These are phyloP conservation scores for Burhinus bistriatus DNA, from an alignment of 2,113 vertebrate species.

Conservation along the genomic window DNA sequence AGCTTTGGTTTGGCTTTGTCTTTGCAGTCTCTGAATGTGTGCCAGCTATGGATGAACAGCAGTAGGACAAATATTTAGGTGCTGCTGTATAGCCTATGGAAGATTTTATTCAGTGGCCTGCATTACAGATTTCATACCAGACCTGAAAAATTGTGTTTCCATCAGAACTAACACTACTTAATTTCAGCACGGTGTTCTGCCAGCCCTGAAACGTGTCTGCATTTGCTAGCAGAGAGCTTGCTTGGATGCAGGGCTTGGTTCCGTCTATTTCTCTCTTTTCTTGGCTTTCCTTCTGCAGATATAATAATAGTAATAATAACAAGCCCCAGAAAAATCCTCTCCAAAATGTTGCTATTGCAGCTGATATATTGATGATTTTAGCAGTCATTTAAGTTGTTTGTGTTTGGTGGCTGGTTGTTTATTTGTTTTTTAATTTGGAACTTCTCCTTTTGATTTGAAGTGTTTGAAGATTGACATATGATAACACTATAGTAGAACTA, in stretches of 20 bases:
- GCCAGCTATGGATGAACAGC: slow-evolving; percentile 20
- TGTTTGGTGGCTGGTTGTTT: not conserved
- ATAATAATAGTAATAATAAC: not conserved
- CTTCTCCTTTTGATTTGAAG: not conserved
- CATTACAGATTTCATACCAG: not conserved
- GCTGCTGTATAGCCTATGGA: slow-evolving; percentile 25
- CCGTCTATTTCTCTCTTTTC: not conserved
- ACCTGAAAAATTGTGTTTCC: not conserved
- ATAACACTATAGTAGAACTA: not conserved
- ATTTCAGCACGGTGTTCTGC: slow-evolving; percentile 5
- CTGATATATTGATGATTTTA: not conserved
- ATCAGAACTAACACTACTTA: not conserved
- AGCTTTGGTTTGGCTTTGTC: slow-evolving; percentile 49
- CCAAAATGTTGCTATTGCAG: not conserved
- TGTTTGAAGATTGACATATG: not conserved
- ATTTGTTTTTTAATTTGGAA: not conserved
- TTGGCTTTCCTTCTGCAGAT: slow-evolving; percentile 14
- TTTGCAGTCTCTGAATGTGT: slow-evolving; percentile 22
- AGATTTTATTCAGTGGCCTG: not conserved
- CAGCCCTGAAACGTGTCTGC: not conserved
- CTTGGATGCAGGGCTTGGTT: not conserved
- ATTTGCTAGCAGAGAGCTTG: not conserved
- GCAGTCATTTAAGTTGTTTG: not conserved
- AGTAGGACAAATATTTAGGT: slow-evolving; percentile 50
- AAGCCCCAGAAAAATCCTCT: not conserved